Percentiles rank a stretch among this genome's conserved stretches.
These are phyloP conservation scores for Pangasius mekongensis DNA, from an alignment of 2,797 vertebrate species.

Conservation along the genomic window DNA sequence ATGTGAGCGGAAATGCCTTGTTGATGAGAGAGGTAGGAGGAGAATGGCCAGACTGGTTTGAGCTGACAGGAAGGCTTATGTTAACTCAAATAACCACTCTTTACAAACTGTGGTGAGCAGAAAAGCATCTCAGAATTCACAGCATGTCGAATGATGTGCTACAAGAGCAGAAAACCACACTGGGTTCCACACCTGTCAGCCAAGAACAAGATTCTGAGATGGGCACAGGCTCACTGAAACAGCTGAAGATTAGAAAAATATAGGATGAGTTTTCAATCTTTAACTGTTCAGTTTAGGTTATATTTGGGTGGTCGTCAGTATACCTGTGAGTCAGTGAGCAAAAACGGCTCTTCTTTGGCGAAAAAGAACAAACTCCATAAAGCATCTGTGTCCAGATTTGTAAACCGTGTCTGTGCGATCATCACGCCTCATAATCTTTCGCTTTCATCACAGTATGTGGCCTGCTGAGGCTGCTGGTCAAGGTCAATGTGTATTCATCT, in stretches of 20 bases:
- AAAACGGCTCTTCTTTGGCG: background rate
- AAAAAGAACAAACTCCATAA: background rate
- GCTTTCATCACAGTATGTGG: slow-evolving; percentile 43
- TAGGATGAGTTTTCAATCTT: background rate
- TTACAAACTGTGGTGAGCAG: background rate
- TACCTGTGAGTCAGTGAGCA: too few species aligned
- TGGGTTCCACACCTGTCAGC: background rate
- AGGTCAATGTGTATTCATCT: slow-evolving; percentile 52
- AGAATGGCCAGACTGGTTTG: background rate
- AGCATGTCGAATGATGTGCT: background rate
- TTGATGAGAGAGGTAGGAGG: background rate
- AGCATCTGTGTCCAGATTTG: background rate
- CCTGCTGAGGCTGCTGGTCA: slow-evolving; percentile 31
- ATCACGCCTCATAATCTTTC: slow-evolving; percentile 9
- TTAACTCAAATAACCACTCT: background rate
- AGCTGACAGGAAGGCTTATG: background rate
- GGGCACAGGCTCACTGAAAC: background rate
- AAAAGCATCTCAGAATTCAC: background rate
- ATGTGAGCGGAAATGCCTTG: background rate
- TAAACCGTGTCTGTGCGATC: slow-evolving; percentile 13
- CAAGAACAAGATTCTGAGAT: background rate
- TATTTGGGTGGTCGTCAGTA: background rate
- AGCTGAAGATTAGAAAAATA: background rate
- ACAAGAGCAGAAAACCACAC: background rate
- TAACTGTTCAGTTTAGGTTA: background rate